Conservation (phyloP, 2,888 invertebrate species). For the Eupithecia vulgata region DNA sequence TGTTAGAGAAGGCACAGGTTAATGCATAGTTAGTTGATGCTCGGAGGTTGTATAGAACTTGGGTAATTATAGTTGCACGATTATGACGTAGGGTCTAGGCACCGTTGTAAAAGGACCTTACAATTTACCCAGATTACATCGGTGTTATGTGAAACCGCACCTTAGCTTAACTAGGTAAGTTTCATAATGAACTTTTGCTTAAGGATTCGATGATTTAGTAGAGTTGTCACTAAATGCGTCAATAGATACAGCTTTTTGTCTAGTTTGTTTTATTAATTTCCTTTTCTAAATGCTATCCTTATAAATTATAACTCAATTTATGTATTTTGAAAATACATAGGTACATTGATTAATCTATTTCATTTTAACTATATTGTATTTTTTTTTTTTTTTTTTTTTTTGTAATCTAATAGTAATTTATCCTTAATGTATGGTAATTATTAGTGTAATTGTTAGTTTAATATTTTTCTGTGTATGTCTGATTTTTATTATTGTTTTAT, state of each 20-base stretch:
- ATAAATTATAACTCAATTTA: neutral
- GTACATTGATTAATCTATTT: no score
- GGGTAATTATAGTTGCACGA: conserved; percentile 62
- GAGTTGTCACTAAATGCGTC: neutral
- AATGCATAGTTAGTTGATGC: conserved; percentile 36
- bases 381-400: no score
- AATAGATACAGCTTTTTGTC: neutral
- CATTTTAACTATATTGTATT: no score
- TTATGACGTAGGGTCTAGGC: conserved; percentile 39
- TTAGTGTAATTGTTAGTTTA: no score
- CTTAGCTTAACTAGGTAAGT: conserved; percentile 2
- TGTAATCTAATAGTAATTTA: no score
- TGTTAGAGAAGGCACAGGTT: conserved; percentile 53
- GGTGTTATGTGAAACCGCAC: neutral
- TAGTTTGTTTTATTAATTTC: neutral
- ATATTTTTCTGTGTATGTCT: no score
- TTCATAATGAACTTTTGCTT: neutral
- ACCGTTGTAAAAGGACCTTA: conserved; percentile 29
- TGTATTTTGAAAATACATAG: no score
- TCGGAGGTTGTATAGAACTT: conserved; percentile 45
- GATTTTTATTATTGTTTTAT: no score
- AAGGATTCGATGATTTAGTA: neutral
- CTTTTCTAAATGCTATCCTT: neutral
- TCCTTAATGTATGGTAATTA: no score
- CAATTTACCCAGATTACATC: conserved; percentile 38